Evolutionary conservation across 2,888 invertebrate genomes (phyloP), one percentile per base, ranked within the genome.

Genomic region (Drosophila longiperda): DNA sequence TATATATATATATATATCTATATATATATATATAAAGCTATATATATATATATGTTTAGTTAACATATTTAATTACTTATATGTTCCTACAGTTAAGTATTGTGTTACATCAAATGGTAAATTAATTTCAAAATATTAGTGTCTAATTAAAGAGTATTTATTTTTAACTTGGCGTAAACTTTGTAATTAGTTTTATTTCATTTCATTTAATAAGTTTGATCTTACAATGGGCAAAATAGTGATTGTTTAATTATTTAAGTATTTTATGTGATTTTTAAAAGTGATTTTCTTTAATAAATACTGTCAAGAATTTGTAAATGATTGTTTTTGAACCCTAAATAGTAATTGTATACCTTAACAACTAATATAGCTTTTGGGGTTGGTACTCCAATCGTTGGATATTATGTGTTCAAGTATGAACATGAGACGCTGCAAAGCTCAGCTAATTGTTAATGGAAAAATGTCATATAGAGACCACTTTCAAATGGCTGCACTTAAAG

Each of bases 241-340:
- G 26, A 12, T 36, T n/a, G 23, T 8, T 8, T n/a, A 34, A 40
- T 52, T 68, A 54, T 33, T 50, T 42, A 38, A 64, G 49, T 80
- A 67, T 72, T 60, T 67, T n/a, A 63, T 73, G 81, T 78, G 78
- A 78, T 80, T 78, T 32, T 48, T 40, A 77, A 72, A 36, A 77
- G 77, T 78, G 77, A 78, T 78, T 77, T 58, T 74, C 68, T 33
- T 6, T 60, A 71, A 54, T 80, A 78, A 71, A 80, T 66, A 66
- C 29, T 23, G 9, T 54, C 45, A 2, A 26, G 50, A 50, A 50
- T 50, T 29, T n/a, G 6, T 17, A 15, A 17, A 26, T 26, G 0
- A 17, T 17, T 11, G 8, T 26, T 26, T 49, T 26, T 26, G 3
- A 11, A 29, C 1, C 5, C n/a, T 4, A 40, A 38, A 4, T 29